phyloP scores from a whole-genome alignment of 2,888 invertebrate species.

The Odontocolon sp. region DNA sequence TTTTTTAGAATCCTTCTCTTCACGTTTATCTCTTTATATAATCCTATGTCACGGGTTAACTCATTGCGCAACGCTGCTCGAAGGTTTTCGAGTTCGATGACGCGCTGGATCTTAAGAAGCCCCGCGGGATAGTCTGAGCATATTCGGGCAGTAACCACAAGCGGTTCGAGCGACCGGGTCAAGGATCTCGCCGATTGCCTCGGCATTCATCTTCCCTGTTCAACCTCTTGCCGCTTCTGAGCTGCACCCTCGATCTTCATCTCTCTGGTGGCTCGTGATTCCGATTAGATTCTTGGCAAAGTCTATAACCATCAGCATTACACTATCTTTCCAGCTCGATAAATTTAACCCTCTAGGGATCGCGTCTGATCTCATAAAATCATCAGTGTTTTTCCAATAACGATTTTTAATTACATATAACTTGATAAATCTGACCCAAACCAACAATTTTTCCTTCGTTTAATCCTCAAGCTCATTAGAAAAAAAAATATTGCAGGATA shows the following conservation, averaged over 20 bases:
- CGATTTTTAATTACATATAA: too few relatives aligned
- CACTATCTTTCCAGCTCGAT: constrained; percentile 3
- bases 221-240: constrained; percentile 4
- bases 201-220: constrained; percentile 28
- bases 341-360: constrained; percentile 33
- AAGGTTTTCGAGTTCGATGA: constrained; percentile 34
- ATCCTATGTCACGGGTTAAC: too few relatives aligned
- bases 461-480: too few relatives aligned
- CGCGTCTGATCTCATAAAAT: too few relatives aligned
- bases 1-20: too few relatives aligned
- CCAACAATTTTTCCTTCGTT: too few relatives aligned
- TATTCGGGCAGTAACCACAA: constrained; percentile 30
- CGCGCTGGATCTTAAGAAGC: constrained; percentile 33
- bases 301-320: constrained; percentile 43
- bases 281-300: constrained; percentile 53
- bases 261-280: constrained; percentile 51
- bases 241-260: constrained; percentile 12
- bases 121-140: constrained; percentile 31
- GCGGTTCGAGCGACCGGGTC: constrained; percentile 40
- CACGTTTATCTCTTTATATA: too few relatives aligned
- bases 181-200: constrained; percentile 40
- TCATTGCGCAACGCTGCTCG: background rate
- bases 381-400: too few relatives aligned
- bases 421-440: too few relatives aligned
- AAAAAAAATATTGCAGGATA: too few relatives aligned